A percentile compares a stretch with the other conserved stretches of the same genome.
Evolutionary conservation across 2,113 vertebrate genomes (phyloP).

Genomic region (Peromyscus polionotus): DNA sequence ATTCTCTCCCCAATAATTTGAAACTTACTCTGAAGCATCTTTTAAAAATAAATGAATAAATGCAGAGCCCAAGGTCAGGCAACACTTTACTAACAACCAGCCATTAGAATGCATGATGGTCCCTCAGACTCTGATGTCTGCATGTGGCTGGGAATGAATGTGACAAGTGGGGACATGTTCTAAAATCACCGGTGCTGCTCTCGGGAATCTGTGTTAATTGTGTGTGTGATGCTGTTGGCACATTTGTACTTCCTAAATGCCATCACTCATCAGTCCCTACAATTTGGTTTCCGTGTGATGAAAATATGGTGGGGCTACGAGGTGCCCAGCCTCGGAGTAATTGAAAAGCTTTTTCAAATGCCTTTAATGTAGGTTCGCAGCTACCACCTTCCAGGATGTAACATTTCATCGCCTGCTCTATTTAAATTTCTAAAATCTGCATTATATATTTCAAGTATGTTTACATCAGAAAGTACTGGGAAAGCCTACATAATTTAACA

Average conservation of each 20-base stretch:
- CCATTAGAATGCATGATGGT: slow-evolving; percentile 81
- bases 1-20: slow-evolving; percentile 84
- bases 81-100: slow-evolving; percentile 80
- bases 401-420: slow-evolving; percentile 64
- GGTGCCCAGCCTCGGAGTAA: not conserved
- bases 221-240: not conserved
- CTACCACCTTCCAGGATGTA: slow-evolving; percentile 50
- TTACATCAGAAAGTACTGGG: slow-evolving; percentile 69
- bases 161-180: not conserved
- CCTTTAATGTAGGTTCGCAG: slow-evolving; percentile 45
- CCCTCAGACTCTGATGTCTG: slow-evolving; percentile 69
- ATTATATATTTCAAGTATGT: slow-evolving; percentile 63
- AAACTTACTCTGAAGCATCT: slow-evolving; percentile 84
- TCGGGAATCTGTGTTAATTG: slow-evolving; percentile 58
- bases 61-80: slow-evolving; percentile 85
- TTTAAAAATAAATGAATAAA: slow-evolving; percentile 79
- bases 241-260: slow-evolving; percentile 3
- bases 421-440: slow-evolving; percentile 71
- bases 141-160: slow-evolving; percentile 65
- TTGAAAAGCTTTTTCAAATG: slow-evolving; percentile 47
- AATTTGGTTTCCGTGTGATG: not conserved
- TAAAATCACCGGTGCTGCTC: slow-evolving; percentile 1
- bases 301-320: not conserved
- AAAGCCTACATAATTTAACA: slow-evolving; percentile 66
- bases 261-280: not conserved